Evolutionary conservation across 1,140 invertebrate species (phyloP).

Genomic region (Mamestra configurata): DNA sequence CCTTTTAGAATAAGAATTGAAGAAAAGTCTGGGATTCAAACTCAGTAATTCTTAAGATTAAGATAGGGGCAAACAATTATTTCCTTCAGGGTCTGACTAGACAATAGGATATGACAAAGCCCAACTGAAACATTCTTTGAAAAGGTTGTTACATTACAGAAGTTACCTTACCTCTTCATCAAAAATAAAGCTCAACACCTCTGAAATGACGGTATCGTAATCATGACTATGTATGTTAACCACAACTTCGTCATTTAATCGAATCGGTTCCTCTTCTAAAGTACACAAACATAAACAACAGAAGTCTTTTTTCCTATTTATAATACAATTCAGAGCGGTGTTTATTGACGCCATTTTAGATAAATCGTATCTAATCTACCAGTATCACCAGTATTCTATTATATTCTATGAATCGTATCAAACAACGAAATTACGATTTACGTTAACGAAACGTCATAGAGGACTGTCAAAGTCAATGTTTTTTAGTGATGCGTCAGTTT

Average conservation of each 20-base stretch:
- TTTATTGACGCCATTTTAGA: constrained; percentile 52
- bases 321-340: constrained; percentile 60
- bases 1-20: too few species aligned
- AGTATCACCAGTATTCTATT: too few species aligned
- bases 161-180: constrained; percentile 59
- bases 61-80: too few species aligned
- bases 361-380: background rate
- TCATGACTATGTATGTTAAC: constrained; percentile 60
- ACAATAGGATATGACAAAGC: too few species aligned
- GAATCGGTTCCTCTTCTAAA: constrained; percentile 54
- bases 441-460: too few species aligned
- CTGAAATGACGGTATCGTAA: constrained; percentile 59
- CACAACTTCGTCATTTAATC: constrained; percentile 66
- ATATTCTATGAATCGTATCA: too few species aligned
- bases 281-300: constrained; percentile 69
- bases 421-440: too few species aligned
- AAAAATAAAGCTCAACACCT: constrained; percentile 63
- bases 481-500: too few species aligned
- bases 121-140: background rate
- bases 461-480: too few species aligned
- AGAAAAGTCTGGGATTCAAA: too few species aligned
- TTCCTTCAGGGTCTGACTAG: too few species aligned
- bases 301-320: constrained; percentile 65
- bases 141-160: background rate
- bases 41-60: too few species aligned